Evolutionary conservation across 92 coral and sea anemone genomes (phyloP).

Genomic region (Paramuricea clavata): DNA sequence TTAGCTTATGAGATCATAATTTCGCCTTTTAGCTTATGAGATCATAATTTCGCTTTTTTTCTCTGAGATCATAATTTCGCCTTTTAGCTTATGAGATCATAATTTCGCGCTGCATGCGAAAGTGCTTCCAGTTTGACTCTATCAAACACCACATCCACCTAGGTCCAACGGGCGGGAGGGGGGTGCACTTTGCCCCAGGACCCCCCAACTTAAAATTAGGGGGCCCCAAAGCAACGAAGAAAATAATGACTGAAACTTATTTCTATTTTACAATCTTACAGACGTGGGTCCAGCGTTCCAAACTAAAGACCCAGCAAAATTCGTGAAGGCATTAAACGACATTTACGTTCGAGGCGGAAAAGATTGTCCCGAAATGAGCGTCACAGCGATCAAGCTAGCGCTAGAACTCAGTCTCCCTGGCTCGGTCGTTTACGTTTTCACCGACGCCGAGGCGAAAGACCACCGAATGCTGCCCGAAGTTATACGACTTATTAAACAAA

Average conservation of each 20-base stretch:
- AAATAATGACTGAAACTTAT: not conserved
- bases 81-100: no score
- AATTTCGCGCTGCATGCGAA: no score
- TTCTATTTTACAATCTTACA: constrained; percentile 50
- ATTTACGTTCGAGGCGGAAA: constrained; percentile 85
- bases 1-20: no score
- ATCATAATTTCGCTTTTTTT: no score
- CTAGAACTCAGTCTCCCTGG: constrained; percentile 92
- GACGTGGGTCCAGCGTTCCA: constrained; percentile 93
- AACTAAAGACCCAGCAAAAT: constrained; percentile 75
- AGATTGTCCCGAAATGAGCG: constrained; percentile 96
- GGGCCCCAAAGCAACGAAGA: no score
- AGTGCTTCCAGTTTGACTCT: no score
- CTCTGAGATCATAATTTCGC: no score
- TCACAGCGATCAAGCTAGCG: constrained; percentile 84
- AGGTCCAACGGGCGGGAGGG: no score
- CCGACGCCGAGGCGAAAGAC: constrained; percentile 98
- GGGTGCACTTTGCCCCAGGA: no score
- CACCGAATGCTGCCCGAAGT: constrained; percentile 77
- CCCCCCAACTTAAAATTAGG: no score
- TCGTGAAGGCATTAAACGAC: constrained; percentile 82
- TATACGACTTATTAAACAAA: constrained; percentile 80
- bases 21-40: no score
- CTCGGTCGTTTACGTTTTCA: constrained; percentile 95
- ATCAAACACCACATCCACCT: no score